Base-by-base conservation (phyloP, 1,140 invertebrate species). In the Harpegnathos saltator region DNA sequence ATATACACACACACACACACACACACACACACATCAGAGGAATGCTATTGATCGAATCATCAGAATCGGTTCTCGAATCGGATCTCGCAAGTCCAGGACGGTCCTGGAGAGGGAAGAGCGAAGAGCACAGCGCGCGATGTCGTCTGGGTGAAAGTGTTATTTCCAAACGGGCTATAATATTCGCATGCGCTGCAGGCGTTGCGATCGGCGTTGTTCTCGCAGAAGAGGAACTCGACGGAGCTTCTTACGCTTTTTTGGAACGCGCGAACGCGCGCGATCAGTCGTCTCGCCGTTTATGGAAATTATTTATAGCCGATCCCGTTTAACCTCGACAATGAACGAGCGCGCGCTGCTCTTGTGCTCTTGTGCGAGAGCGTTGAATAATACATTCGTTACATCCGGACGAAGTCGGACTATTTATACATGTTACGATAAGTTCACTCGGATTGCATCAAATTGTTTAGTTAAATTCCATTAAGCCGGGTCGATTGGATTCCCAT, bases 381-480 rank as follows among this genome's bases (percentile, higher is more conserved):
- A 80, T 71, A 69, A 48, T 59, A 24, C 54, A 29, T 17, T 3
- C 7, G 38, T 44, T 11, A 44, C 38, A 44, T 0, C 38, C 3
- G 38, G 7, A 9, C 3, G n/a, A 33, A 65, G 44, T 69, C 22
- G 38, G 44, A 44, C 15, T 22, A 71, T 80, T 78, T 69, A 78
- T 33, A 78, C 22, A 54, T n/a, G 11, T n/a, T 26, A 48, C 17
- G 17, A 12, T 9, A 80, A 59, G 54, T 80, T 80, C 59, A 71
- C 22, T 59, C 29, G 29, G 58, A 80, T 33, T 48, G 52, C 52
- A 44, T 80, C 71, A 80, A 80, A 80, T 58, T 24, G 62, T 62
- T 85, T 75, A 75, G 61, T 77, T 66, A 83, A 78, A 83, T 83
- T 74, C 81, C 33, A 77, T 77, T 78, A 74, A 48, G 61, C 3